Base-by-base conservation (phyloP, 2,888 invertebrate species). In the Metacarcinus magister region DNA sequence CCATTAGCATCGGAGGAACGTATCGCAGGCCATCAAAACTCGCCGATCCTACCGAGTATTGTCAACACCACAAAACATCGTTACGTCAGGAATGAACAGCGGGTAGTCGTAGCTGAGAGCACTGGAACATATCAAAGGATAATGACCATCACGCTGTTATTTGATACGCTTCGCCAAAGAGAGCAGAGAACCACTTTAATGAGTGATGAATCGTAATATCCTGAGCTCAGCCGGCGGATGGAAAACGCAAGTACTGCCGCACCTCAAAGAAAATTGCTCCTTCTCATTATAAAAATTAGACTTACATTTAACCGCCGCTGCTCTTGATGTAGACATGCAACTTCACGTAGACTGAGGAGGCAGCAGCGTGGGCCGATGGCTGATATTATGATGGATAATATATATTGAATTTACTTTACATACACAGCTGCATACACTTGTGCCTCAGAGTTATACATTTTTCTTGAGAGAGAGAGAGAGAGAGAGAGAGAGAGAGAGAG, bases 51-150 rank as follows among this genome's bases (percentile, higher is more conserved):
- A 39, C 90, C 54, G 60, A 60, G 94, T 48, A 95, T 95, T 95
- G 94, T 95, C 94, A 95, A 90, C 94, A 60, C 90, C 90, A 95
- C 90, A 90, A 91, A 95, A 90, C 94, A 95, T 90, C 87, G 94
- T 95, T 95, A 95, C 90, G 60, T 54, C 82, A 90, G 94, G 90
- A 90, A 95, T 95, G 94, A 54, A 91, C 94, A 91, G 90, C 94
- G 60, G 39, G 48, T 54, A 44, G 94, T 90, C 39, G 48, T 95
- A 43, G 90, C 94, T 91, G 28, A 43, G 94, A 91, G 94, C 90
- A 91, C 82, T 91, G 90, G 39, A 90, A 91, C 94, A 67, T 91
- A 95, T 95, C 94, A 95, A 95, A 95, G 94, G 94, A 90, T 91
- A 91, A 94, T 94, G 87, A 95, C 90, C 90, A 95, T 95, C 90